A percentile compares a stretch with the other conserved stretches of the same genome.
These are phyloP conservation scores for Zhuqinia jingwanae DNA, from an alignment of 2,888 invertebrate genomes.

Conservation along the genomic window DNA sequence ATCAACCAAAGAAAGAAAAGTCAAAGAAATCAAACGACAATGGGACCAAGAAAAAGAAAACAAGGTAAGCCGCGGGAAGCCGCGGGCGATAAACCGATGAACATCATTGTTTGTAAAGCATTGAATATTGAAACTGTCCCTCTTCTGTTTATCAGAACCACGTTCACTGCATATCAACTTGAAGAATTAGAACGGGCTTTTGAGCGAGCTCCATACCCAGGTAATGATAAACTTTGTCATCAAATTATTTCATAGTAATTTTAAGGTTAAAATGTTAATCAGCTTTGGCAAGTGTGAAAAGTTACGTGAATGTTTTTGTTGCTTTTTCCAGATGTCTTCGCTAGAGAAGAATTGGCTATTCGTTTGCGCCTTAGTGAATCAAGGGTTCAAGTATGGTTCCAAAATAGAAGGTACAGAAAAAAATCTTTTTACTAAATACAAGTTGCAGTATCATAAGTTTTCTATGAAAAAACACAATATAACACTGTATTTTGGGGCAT, in stretches of 20 bases:
- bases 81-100: too few relatives aligned
- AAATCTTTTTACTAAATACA: too few relatives aligned
- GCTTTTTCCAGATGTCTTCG: slow-evolving; percentile 89
- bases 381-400: slow-evolving; percentile 89
- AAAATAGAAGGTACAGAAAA: slow-evolving; percentile 86
- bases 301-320: not conserved
- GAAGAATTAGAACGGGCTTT: slow-evolving; percentile 97
- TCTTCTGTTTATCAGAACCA: slow-evolving; percentile 86
- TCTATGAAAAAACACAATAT: too few relatives aligned
- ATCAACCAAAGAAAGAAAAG: slow-evolving; percentile 79
- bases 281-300: too few relatives aligned
- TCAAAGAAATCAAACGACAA: slow-evolving; percentile 90
- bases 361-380: slow-evolving; percentile 93
- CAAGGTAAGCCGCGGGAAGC: too few relatives aligned
- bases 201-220: slow-evolving; percentile 95
- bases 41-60: slow-evolving; percentile 95
- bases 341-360: slow-evolving; percentile 94
- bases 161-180: slow-evolving; percentile 96
- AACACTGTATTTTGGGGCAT: not conserved
- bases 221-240: slow-evolving; percentile 55
- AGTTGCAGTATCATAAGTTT: not conserved
- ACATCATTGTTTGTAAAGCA: too few relatives aligned
- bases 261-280: too few relatives aligned
- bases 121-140: too few relatives aligned
- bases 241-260: not conserved